phyloP scores from a whole-genome alignment of 2,113 vertebrate genomes.

The Myrmecobius fasciatus region DNA sequence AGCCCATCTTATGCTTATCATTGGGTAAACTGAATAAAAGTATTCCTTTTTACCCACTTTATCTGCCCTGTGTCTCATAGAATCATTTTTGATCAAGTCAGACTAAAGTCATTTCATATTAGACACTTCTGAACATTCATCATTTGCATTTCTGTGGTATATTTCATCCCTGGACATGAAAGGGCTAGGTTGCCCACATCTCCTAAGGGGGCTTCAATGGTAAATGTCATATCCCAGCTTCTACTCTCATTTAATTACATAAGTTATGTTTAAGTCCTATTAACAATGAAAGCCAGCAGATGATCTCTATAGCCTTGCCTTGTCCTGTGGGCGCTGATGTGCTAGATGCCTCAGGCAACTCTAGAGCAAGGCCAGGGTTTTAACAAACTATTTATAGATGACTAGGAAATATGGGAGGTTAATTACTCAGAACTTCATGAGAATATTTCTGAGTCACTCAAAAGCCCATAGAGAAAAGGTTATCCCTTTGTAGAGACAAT shows the following conservation, averaged over 20 bases:
- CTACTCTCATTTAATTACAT: neutral
- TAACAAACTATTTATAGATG: too few species aligned
- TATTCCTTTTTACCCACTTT: neutral
- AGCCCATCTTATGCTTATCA: neutral
- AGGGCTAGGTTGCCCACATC: neutral
- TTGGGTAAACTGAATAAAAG: neutral
- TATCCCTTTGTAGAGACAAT: neutral
- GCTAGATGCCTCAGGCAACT: accelerated
- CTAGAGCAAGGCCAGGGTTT: neutral
- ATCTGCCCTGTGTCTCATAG: neutral
- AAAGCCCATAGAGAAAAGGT: neutral
- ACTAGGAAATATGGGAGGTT: accelerated
- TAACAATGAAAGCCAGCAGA: neutral
- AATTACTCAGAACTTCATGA: neutral
- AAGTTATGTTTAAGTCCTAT: neutral
- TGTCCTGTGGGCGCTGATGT: accelerated
- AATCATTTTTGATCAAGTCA: accelerated
- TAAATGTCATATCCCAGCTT: neutral
- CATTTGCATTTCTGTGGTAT: neutral
- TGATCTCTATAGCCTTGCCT: accelerated
- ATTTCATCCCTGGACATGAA: constrained; percentile 38
- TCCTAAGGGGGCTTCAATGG: neutral
- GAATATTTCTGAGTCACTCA: neutral
- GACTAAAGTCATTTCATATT: accelerated
- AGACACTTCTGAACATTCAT: neutral